phyloP scores from a whole-genome alignment of 2,797 vertebrate species.

The Xiphorhynchus erythropygius region DNA sequence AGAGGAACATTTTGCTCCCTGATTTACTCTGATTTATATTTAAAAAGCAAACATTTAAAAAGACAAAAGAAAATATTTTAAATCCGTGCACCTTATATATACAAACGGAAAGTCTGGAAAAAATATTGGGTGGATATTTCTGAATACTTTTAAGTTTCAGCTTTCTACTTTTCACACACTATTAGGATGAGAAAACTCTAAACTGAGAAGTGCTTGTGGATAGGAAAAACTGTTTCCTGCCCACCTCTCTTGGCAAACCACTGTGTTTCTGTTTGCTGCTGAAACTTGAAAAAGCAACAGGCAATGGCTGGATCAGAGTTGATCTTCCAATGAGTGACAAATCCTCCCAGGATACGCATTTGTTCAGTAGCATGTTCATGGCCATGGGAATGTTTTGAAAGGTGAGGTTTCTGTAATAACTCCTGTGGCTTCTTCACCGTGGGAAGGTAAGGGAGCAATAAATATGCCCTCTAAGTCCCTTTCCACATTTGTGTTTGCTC shows the following conservation, averaged over 20 bases:
- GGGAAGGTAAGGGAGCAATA: slow-evolving; percentile 17
- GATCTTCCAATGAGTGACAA: neutral
- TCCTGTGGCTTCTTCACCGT: slow-evolving; percentile 42
- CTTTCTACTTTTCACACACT: neutral
- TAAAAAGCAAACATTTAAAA: neutral
- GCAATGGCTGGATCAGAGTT: neutral
- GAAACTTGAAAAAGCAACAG: slow-evolving; percentile 20
- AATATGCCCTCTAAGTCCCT: neutral
- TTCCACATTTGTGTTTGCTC: slow-evolving; percentile 31
- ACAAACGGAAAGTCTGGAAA: neutral
- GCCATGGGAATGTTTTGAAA: slow-evolving; percentile 61
- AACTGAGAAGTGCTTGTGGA: neutral
- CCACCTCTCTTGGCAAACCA: slow-evolving; percentile 23
- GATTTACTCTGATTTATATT: neutral
- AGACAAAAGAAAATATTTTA: neutral
- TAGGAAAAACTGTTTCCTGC: slow-evolving; percentile 41
- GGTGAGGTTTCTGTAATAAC: slow-evolving; percentile 52
- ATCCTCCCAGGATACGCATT: slow-evolving; percentile 5
- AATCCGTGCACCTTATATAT: neutral
- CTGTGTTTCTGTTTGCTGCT: slow-evolving; percentile 17
- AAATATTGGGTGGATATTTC: neutral
- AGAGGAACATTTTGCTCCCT: neutral
- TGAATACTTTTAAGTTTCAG: neutral
- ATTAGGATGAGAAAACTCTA: slow-evolving; percentile 3
- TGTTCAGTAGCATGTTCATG: neutral